Evolutionary conservation across 1,140 invertebrate genomes (phyloP).

Genomic region (Trachymyrmex septentrionalis): DNA sequence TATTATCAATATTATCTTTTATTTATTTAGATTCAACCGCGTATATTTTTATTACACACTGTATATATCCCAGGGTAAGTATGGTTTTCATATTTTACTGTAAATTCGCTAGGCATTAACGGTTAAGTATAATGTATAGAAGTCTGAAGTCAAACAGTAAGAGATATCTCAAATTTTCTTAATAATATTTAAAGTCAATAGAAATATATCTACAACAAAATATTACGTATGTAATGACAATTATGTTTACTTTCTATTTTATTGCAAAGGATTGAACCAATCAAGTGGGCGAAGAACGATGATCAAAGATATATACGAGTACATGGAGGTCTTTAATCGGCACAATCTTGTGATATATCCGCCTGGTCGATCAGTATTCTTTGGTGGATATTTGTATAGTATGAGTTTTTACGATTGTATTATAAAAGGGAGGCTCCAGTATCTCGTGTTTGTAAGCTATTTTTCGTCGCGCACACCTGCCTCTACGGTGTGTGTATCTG

Average conservation of each 20-base stretch:
- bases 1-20: too few relatives aligned
- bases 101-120: too few relatives aligned
- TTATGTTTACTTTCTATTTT: neutral
- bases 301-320: too few relatives aligned
- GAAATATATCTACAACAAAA: neutral
- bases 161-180: too few relatives aligned
- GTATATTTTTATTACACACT: too few relatives aligned
- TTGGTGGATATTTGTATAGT: slow-evolving; percentile 31
- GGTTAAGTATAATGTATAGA: too few relatives aligned
- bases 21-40: too few relatives aligned
- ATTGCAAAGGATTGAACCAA: slow-evolving; percentile 47
- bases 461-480: slow-evolving; percentile 63
- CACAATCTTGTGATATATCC: slow-evolving; percentile 67
- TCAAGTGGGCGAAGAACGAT: slow-evolving; percentile 1
- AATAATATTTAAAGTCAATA: neutral
- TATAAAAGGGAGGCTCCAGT: slow-evolving; percentile 54
- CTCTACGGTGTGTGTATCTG: slow-evolving; percentile 5
- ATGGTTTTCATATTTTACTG: too few relatives aligned
- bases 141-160: too few relatives aligned
- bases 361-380: slow-evolving; percentile 49
- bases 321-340: slow-evolving; percentile 44
- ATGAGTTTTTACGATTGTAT: slow-evolving; percentile 64
- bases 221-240: neutral
- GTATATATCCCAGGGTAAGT: too few relatives aligned
- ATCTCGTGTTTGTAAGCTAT: slow-evolving; percentile 56